These are phyloP conservation scores for Rhagium mordax DNA, from an alignment of 2,888 invertebrate genomes.

Conservation along the genomic window DNA sequence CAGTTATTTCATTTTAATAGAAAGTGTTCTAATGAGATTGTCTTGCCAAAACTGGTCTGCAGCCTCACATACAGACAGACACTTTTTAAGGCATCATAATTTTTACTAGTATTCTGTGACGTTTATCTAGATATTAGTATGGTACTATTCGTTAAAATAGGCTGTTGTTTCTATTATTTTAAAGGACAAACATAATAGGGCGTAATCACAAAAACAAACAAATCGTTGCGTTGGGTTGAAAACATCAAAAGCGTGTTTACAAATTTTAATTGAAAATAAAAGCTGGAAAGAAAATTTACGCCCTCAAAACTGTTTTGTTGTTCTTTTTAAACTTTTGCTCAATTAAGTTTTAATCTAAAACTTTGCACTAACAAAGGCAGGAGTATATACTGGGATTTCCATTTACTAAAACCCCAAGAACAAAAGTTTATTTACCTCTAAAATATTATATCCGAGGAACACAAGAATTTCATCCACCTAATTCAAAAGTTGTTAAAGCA, in stretches of 20 bases:
- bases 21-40: no score
- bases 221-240: neutral
- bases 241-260: neutral
- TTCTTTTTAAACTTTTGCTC: constrained; percentile 2
- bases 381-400: constrained; percentile 17
- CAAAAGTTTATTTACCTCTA: constrained; percentile 7
- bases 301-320: constrained; percentile 14
- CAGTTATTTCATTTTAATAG: no score
- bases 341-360: constrained; percentile 27
- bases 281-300: neutral
- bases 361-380: constrained; percentile 25
- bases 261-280: constrained; percentile 13
- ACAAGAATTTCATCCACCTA: neutral
- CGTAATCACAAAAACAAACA: neutral
- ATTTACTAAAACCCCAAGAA: constrained; percentile 21
- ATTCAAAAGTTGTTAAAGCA: constrained; percentile 7
- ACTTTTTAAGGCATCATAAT: no score
- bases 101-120: no score
- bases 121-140: no score
- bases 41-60: no score
- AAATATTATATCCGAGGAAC: constrained; percentile 4
- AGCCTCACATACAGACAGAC: no score
- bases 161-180: neutral
- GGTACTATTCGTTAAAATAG: neutral
- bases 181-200: neutral